A percentile compares a stretch with the other conserved stretches of the same genome.
Evolutionary conservation across 2,888 invertebrate species (phyloP).

Genomic region (Melolontha melolontha): DNA sequence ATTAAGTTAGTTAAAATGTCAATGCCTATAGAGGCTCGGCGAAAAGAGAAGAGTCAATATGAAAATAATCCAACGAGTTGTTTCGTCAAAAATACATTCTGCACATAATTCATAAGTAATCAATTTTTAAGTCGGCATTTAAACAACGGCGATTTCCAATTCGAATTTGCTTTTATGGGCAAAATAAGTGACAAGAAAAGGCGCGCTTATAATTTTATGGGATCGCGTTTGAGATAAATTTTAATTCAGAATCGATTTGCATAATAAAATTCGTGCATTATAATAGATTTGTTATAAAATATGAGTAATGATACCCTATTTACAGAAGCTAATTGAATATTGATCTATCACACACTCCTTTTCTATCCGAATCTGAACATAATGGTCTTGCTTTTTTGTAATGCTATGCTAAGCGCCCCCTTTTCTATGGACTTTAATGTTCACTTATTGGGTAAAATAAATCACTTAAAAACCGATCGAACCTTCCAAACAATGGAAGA

Average conservation of each 20-base stretch:
- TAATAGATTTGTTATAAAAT: constrained; percentile 45
- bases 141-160: no score
- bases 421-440: constrained; percentile 45
- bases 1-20: no score
- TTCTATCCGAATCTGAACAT: constrained; percentile 50
- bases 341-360: constrained; percentile 47
- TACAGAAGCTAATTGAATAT: constrained; percentile 50
- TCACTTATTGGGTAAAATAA: constrained; percentile 48
- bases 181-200: no score
- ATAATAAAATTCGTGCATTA: constrained; percentile 30
- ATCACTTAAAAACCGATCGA: constrained; percentile 36
- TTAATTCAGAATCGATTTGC: constrained; percentile 32
- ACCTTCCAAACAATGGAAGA: constrained; percentile 14
- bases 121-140: no score
- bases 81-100: no score
- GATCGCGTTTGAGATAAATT: not conserved
- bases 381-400: constrained; percentile 48
- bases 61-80: no score
- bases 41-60: no score
- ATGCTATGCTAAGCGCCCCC: constrained; percentile 49
- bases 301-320: constrained; percentile 48
- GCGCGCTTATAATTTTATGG: not conserved
- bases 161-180: no score
- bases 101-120: no score
- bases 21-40: no score